Evolutionary conservation across 2,797 vertebrate genomes (phyloP).

Genomic region (Pterois miles): DNA sequence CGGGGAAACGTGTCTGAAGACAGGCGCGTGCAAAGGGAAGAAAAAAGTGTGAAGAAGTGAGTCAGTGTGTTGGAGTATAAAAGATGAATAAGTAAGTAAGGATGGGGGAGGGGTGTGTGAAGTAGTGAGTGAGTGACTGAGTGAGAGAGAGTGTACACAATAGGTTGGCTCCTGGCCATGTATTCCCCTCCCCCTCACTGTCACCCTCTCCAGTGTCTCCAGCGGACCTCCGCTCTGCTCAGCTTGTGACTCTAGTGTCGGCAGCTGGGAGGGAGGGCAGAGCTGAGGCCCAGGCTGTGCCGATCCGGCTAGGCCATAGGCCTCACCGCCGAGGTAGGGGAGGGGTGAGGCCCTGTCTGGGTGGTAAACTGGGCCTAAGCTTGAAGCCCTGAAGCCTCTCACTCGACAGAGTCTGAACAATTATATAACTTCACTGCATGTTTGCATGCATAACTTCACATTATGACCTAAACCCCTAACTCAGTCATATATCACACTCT

Average conservation of each 20-base stretch:
- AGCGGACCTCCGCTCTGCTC: slow-evolving; percentile 74
- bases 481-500: slow-evolving; percentile 8
- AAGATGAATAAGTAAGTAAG: slow-evolving; percentile 72
- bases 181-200: slow-evolving; percentile 78
- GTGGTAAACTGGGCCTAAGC: slow-evolving; percentile 63
- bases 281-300: slow-evolving; percentile 81
- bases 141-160: slow-evolving; percentile 76
- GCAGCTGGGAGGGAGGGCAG: slow-evolving; percentile 73
- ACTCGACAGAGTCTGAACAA: slow-evolving; percentile 44
- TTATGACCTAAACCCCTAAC: slow-evolving; percentile 22
- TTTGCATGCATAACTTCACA: slow-evolving; percentile 32
- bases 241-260: slow-evolving; percentile 76
- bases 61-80: slow-evolving; percentile 69
- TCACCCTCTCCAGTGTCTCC: slow-evolving; percentile 78
- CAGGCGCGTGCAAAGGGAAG: slow-evolving; percentile 11
- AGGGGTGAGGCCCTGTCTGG: slow-evolving; percentile 74
- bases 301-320: slow-evolving; percentile 77
- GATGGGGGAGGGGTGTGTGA: slow-evolving; percentile 76
- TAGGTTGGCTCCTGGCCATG: slow-evolving; percentile 82
- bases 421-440: slow-evolving; percentile 48
- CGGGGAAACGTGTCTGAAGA: slow-evolving; percentile 35
- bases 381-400: slow-evolving; percentile 40
- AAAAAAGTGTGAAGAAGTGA: slow-evolving; percentile 58
- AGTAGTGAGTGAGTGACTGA: slow-evolving; percentile 68
- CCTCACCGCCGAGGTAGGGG: slow-evolving; percentile 67